Evolutionary conservation across 1,140 invertebrate genomes (phyloP).

Genomic region (Episyrphus balteatus): DNA sequence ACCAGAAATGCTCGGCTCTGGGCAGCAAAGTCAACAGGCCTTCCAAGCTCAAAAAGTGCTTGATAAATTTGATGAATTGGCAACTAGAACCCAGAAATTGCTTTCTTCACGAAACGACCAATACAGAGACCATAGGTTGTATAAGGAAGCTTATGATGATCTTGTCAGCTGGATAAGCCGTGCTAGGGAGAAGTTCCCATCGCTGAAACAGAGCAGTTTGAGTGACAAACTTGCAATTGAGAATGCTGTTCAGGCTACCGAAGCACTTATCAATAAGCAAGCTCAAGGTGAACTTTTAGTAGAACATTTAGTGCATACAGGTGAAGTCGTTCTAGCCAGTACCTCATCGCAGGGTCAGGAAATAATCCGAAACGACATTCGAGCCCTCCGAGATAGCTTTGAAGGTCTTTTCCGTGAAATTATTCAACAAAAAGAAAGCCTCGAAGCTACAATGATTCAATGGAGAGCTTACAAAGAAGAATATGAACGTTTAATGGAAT

Average conservation of each 20-base stretch:
- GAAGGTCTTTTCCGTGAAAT: conserved; percentile 77
- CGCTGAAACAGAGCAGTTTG: conserved; percentile 69
- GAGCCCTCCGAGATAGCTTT: conserved; percentile 71
- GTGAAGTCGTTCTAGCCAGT: conserved; percentile 71
- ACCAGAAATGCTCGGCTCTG: conserved; percentile 74
- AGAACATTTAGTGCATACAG: conserved; percentile 74
- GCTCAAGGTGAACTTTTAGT: conserved; percentile 80
- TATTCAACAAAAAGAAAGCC: conserved; percentile 68
- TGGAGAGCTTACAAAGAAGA: conserved; percentile 88
- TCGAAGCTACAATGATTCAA: conserved; percentile 69
- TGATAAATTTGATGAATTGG: conserved; percentile 64
- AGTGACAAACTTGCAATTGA: conserved; percentile 82
- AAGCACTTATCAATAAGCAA: conserved; percentile 77
- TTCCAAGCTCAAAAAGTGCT: conserved; percentile 75
- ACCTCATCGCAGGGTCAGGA: conserved; percentile 69
- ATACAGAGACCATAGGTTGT: conserved; percentile 74
- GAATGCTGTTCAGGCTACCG: conserved; percentile 73
- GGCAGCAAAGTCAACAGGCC: conserved; percentile 70
- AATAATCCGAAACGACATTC: conserved; percentile 73
- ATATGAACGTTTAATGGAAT: conserved; percentile 81
- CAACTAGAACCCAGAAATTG: conserved; percentile 59
- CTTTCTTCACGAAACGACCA: conserved; percentile 70
- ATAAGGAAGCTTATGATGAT: conserved; percentile 83
- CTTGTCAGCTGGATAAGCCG: conserved; percentile 72
- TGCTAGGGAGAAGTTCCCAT: conserved; percentile 78